phyloP scores from a whole-genome alignment of 2,797 vertebrate species.

The Mallotus villosus region DNA sequence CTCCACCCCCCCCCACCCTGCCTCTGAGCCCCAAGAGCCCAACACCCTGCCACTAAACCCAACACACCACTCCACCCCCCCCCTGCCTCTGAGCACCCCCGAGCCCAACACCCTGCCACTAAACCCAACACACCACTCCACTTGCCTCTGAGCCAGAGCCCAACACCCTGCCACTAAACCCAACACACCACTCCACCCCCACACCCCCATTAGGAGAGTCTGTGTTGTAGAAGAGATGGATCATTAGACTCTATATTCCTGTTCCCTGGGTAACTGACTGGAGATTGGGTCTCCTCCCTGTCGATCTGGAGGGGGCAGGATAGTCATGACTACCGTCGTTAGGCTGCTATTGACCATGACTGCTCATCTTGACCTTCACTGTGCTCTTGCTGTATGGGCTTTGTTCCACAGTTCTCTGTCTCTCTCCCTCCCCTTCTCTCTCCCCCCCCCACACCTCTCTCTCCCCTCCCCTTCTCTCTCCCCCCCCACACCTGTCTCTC shows the following conservation, averaged over 20 bases:
- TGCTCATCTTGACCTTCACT: constrained; percentile 63
- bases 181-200: too few relatives aligned
- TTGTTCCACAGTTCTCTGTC: not conserved
- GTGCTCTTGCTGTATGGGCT: constrained; percentile 27
- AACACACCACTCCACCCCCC: too few relatives aligned
- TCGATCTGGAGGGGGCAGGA: constrained; percentile 46
- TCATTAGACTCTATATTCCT: constrained; percentile 59
- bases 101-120: too few relatives aligned
- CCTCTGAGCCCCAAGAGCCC: too few relatives aligned
- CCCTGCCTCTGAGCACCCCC: too few relatives aligned
- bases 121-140: too few relatives aligned
- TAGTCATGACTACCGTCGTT: constrained; percentile 57
- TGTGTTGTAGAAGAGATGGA: constrained; percentile 45
- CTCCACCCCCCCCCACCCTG: too few relatives aligned
- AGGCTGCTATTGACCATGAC: constrained; percentile 57
- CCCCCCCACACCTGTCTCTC: too few relatives aligned
- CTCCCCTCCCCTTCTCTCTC: not conserved
- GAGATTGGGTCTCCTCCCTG: constrained; percentile 48
- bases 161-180: too few relatives aligned
- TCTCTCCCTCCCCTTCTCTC: not conserved
- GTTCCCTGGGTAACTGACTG: constrained; percentile 58
- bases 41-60: too few relatives aligned
- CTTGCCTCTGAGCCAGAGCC: too few relatives aligned
- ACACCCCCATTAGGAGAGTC: not conserved
- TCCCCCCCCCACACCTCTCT: too few relatives aligned